A percentile compares a stretch with the other conserved stretches of the same genome.
Evolutionary conservation across 2,797 vertebrate genomes (phyloP).

Genomic region (Yasuhikotakia modesta): DNA sequence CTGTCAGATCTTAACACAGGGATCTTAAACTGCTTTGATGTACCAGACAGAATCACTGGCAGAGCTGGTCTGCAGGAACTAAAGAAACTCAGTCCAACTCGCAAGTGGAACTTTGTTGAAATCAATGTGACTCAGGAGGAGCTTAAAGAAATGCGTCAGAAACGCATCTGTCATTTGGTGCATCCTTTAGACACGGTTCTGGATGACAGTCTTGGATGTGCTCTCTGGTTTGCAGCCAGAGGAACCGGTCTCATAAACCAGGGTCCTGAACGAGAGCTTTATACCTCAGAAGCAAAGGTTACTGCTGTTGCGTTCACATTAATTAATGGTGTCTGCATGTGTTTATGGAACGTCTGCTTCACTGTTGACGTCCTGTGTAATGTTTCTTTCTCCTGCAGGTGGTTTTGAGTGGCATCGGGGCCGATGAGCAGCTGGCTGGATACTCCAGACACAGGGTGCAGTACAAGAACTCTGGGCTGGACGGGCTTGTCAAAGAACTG

Average conservation of each 20-base stretch:
- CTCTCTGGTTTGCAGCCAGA: constrained; percentile 94
- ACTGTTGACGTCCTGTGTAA: not conserved
- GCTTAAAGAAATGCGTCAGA: constrained; percentile 78
- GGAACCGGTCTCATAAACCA: constrained; percentile 77
- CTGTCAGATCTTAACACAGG: not conserved
- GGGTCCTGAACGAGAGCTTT: constrained; percentile 65
- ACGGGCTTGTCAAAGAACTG: constrained; percentile 85
- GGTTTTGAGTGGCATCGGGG: constrained; percentile 90
- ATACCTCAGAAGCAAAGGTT: constrained; percentile 88
- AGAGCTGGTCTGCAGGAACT: constrained; percentile 85
- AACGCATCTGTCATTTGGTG: constrained; percentile 81
- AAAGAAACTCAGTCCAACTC: constrained; percentile 75
- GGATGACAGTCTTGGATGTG: constrained; percentile 96
- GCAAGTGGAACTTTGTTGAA: constrained; percentile 94
- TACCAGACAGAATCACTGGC: constrained; percentile 90
- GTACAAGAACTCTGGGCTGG: constrained; percentile 78
- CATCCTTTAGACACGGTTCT: constrained; percentile 89
- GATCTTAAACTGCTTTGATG: constrained; percentile 71
- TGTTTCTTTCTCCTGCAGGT: constrained; percentile 72
- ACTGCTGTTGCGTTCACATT: not conserved
- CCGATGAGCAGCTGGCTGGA: constrained; percentile 95
- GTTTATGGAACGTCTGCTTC: not conserved
- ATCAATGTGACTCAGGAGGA: constrained; percentile 87
- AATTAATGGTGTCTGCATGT: no score
- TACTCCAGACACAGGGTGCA: constrained; percentile 89